phyloP scores from a whole-genome alignment of 2,113 vertebrate genomes.

The Cairina moschata region DNA sequence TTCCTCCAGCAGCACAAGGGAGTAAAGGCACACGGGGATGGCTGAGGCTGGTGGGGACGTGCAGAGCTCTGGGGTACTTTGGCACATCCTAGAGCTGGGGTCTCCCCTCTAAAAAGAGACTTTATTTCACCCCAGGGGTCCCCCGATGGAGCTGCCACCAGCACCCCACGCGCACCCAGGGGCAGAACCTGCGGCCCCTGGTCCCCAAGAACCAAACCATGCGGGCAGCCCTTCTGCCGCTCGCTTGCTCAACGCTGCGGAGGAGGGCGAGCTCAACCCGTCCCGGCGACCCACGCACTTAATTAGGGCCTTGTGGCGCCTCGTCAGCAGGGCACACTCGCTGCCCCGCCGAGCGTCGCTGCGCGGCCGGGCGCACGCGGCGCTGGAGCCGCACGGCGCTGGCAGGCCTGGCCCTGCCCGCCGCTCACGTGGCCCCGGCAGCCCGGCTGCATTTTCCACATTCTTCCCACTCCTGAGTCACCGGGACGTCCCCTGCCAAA shows the following conservation, averaged over 20 bases:
- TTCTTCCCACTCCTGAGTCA: constrained; percentile 46
- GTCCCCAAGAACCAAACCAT: neutral
- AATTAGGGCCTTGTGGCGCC: constrained; percentile 4
- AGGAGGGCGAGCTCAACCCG: neutral
- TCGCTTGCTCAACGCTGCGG: neutral
- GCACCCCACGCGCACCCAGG: accelerated
- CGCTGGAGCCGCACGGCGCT: accelerated
- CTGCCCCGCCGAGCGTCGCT: neutral
- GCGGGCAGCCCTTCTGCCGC: neutral
- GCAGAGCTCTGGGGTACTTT: neutral
- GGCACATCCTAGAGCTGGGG: neutral
- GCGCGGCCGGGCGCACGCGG: neutral
- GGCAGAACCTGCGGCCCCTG: neutral
- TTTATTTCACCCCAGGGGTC: accelerated
- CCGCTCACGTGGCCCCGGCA: neutral
- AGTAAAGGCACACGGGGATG: neutral
- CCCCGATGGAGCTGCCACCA: neutral
- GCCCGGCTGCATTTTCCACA: constrained; percentile 54
- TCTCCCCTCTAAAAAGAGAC: neutral
- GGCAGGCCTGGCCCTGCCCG: constrained; percentile 56
- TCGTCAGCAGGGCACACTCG: constrained; percentile 20
- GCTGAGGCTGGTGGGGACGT: neutral
- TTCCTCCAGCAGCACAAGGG: neutral
- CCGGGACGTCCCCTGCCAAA: neutral
- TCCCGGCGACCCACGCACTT: neutral